Evolutionary conservation across 2,113 vertebrate genomes (phyloP).

Genomic region (Mesoclemmys tuberculata): DNA sequence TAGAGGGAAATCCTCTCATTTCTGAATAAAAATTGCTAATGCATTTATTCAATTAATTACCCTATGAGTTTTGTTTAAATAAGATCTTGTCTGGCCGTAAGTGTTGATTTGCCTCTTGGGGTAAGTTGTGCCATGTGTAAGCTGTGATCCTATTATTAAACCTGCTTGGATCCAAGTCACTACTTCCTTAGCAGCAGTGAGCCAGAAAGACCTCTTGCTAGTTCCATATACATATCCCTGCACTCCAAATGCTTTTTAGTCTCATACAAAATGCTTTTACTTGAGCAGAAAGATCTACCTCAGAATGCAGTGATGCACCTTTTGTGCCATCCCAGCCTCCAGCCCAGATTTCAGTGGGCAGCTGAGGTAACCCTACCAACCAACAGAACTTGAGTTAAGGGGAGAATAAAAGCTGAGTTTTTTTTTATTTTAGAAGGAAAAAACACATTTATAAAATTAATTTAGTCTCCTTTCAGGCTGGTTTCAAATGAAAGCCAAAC

Average conservation of each 20-base stretch:
- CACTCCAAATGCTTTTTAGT: neutral
- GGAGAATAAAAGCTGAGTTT: neutral
- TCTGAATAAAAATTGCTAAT: slow-evolving; percentile 37
- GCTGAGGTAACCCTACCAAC: neutral
- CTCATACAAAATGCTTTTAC: neutral
- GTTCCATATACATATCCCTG: neutral
- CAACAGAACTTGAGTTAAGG: neutral
- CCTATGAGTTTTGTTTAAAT: neutral
- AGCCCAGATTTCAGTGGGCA: neutral
- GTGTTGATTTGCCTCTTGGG: neutral
- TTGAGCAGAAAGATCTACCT: slow-evolving; percentile 16
- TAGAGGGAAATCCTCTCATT: slow-evolving; percentile 34
- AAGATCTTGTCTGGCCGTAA: neutral
- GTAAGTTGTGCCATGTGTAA: neutral
- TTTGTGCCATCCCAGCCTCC: neutral
- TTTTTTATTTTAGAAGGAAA: neutral
- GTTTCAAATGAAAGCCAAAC: neutral
- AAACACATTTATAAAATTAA: neutral
- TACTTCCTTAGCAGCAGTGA: neutral
- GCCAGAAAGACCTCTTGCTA: neutral
- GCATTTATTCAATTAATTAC: slow-evolving; percentile 8
- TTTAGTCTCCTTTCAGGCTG: neutral
- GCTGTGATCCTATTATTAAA: neutral
- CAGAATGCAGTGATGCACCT: neutral
- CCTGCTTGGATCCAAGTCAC: neutral